Percentiles rank a stretch among this genome's conserved stretches.
Evolutionary conservation across 1,140 invertebrate species (phyloP).

Genomic region (Bombus waltoni): DNA sequence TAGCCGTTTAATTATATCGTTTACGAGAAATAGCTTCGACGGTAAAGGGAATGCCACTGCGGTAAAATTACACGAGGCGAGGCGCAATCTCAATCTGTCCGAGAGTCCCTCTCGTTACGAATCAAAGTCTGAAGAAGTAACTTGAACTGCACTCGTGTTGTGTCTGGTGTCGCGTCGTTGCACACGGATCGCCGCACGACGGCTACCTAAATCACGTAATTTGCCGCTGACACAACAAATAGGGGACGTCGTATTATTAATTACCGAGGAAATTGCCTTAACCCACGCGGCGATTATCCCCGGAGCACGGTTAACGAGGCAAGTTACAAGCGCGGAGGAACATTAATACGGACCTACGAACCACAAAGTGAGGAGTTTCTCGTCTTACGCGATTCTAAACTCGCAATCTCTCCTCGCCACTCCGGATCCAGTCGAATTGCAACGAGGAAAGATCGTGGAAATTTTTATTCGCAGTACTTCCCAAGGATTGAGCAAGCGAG

Average conservation of each 20-base stretch:
- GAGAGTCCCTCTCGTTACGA: conserved; percentile 2
- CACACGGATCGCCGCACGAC: neutral
- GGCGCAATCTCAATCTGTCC: conserved; percentile 18
- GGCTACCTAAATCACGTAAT: conserved; percentile 43
- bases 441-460: neutral
- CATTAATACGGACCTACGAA: conserved; percentile 14
- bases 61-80: conserved; percentile 8
- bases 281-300: conserved; percentile 39
- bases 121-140: conserved; percentile 18
- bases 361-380: conserved; percentile 13
- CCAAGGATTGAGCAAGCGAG: no score
- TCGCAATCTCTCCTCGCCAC: neutral
- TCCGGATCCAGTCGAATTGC: neutral
- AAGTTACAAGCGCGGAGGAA: conserved; percentile 20
- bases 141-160: neutral
- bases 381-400: neutral
- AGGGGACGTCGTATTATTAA: conserved; percentile 33
- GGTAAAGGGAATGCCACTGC: neutral
- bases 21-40: neutral
- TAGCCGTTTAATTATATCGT: neutral
- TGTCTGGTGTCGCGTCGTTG: neutral
- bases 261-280: conserved; percentile 44
- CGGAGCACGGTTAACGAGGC: conserved; percentile 15
- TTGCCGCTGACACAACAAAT: conserved; percentile 40
- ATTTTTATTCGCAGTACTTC: neutral